A percentile compares a stretch with the other conserved stretches of the same genome.
Conservation (phyloP, 2,797 vertebrate species). For the Anas capensis region DNA sequence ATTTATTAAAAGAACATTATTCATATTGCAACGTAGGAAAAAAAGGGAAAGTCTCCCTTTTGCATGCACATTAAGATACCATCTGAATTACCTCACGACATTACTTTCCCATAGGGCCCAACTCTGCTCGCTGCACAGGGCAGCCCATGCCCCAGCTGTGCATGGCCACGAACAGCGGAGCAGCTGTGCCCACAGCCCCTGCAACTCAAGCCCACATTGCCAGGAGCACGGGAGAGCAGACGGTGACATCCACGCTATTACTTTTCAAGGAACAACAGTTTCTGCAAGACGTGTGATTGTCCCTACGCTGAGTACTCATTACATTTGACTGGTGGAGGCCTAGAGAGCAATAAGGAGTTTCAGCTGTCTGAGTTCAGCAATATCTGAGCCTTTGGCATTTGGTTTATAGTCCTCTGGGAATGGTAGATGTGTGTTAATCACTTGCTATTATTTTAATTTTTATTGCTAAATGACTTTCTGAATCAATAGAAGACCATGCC, state of each 20-base stretch:
- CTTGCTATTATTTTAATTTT: neutral
- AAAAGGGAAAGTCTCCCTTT: neutral
- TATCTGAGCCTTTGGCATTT: neutral
- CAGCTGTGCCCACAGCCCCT: neutral
- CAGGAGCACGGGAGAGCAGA: neutral
- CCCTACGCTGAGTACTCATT: rapidly evolving
- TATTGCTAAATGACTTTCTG: neutral
- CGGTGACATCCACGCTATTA: rapidly evolving
- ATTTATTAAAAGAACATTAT: neutral
- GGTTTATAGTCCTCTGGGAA: neutral
- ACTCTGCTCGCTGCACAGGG: neutral
- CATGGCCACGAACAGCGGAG: rapidly evolving
- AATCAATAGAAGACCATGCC: neutral
- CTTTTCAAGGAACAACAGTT: neutral
- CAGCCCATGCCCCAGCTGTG: rapidly evolving
- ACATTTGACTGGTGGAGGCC: neutral
- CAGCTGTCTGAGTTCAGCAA: neutral
- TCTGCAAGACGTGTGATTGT: rapidly evolving
- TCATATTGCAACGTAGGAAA: neutral
- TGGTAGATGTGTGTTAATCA: neutral
- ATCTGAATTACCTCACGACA: rapidly evolving
- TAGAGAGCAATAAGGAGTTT: neutral
- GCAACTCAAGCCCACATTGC: rapidly evolving
- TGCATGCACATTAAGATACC: neutral
- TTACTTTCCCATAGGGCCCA: rapidly evolving